These are phyloP conservation scores for Megamerina dolium DNA, from an alignment of 2,888 invertebrate species.

Conservation along the genomic window DNA sequence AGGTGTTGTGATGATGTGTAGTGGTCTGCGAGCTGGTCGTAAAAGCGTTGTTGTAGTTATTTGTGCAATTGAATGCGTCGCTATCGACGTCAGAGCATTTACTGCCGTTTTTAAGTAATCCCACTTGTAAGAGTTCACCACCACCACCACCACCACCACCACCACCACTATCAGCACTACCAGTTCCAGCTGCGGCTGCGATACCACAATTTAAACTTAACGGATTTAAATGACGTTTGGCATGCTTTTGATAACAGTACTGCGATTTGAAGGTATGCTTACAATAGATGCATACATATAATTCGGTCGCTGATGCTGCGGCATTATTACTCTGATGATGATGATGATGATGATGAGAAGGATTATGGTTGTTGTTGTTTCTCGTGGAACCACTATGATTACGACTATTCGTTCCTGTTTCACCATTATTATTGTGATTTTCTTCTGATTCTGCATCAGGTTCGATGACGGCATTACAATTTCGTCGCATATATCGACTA, in stretches of 20 bases:
- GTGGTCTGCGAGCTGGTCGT: slow-evolving; percentile 11
- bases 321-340: slow-evolving; percentile 12
- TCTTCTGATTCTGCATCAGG: slow-evolving; percentile 34
- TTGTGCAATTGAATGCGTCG: slow-evolving; percentile 1
- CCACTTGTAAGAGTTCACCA: neutral
- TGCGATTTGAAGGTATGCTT: slow-evolving; percentile 76
- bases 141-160: neutral
- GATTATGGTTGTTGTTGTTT: slow-evolving; percentile 25
- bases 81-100: slow-evolving; percentile 1
- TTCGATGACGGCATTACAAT: too few species aligned
- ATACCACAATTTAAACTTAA: slow-evolving; percentile 49
- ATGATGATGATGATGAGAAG: slow-evolving; percentile 26
- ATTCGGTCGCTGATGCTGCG: slow-evolving; percentile 33
- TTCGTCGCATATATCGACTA: slow-evolving; percentile 36
- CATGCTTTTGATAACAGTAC: slow-evolving; percentile 79
- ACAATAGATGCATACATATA: slow-evolving; percentile 68
- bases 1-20: slow-evolving; percentile 4
- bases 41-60: slow-evolving; percentile 7
- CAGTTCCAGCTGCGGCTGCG: slow-evolving; percentile 3
- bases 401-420: slow-evolving; percentile 17
- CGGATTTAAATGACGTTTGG: slow-evolving; percentile 62
- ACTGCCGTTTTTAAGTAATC: slow-evolving; percentile 1
- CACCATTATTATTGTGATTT: slow-evolving; percentile 22
- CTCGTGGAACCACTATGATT: slow-evolving; percentile 12
- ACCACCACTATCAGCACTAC: slow-evolving; percentile 8